Evolutionary conservation across 1,140 invertebrate genomes (phyloP).

Genomic region (Drosophila littoralis): DNA sequence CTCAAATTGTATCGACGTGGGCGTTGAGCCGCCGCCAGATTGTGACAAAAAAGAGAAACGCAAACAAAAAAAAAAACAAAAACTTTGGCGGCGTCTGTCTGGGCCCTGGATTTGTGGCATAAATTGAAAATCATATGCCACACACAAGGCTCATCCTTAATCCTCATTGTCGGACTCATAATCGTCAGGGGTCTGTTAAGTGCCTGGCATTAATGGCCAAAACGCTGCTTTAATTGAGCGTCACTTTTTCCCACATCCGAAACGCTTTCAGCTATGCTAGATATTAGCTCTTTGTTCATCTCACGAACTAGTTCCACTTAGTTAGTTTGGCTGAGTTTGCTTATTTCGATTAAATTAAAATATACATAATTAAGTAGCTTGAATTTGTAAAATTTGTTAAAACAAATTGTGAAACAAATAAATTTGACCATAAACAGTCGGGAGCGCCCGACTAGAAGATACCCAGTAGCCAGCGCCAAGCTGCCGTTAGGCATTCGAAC

Average conservation of each 20-base stretch:
- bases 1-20: conserved; percentile 27
- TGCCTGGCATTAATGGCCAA: conserved; percentile 39
- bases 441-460: too few species aligned
- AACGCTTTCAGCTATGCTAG: not conserved
- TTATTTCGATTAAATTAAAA: too few species aligned
- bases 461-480: too few species aligned
- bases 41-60: conserved; percentile 15
- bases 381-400: too few species aligned
- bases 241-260: not conserved
- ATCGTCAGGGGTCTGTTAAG: conserved; percentile 48
- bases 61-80: not conserved
- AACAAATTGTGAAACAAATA: too few species aligned
- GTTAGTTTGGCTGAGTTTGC: not conserved
- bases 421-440: too few species aligned
- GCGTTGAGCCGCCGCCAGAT: conserved; percentile 44
- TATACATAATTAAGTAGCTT: too few species aligned
- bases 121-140: conserved; percentile 80
- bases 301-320: not conserved
- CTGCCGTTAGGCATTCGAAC: too few species aligned
- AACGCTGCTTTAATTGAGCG: conserved; percentile 49
- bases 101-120: conserved; percentile 67
- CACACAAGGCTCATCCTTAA: conserved; percentile 16
- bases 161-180: conserved; percentile 39
- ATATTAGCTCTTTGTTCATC: not conserved
- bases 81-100: conserved; percentile 43